Base-by-base conservation (phyloP, 2,113 vertebrate genomes). In the Lycocorax pyrrhopterus region DNA sequence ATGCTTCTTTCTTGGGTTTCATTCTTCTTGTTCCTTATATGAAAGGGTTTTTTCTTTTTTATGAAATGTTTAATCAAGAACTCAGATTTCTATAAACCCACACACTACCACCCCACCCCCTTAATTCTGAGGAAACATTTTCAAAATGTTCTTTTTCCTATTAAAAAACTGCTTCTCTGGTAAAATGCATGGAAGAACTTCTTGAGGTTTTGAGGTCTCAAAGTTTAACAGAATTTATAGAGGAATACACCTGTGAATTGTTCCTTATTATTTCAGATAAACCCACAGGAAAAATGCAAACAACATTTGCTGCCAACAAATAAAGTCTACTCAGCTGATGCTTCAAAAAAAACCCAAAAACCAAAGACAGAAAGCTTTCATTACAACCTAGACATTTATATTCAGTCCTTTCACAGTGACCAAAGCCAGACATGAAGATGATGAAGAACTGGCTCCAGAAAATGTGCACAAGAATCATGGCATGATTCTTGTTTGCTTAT, bases 21-120 rank as follows among this genome's bases (percentile, higher is more conserved):
- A 43, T 46, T 78, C 78, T 29, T 63, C 8, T 41, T 66, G 19
- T 20, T 72, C 32, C 12, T 77, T 55, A 41, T 69, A 56, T 73
- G 35, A 66, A 81, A n/a, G 3, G 1, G 5, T 11, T 41, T 5
- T 72, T 49, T 58, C n/a, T 84, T 16, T 84, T 47, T 66, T 5
- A 52, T 74, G 7, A 87, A 75, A 59, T 66, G 69, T 56, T 64
- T 89, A 49, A 64, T 47, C 11, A 80, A 73, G 74, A 68, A 4
- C 4, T 69, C 27, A 16, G 2, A 73, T 51, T 84, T 84, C n/a
- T 13, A 15, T 25, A 44, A 91, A 77, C 29, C 13, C 7, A 43
- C 25, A 35, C 13, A 10, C 25, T 4, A 4, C 6, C 1, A 35
- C 6, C 8, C 27, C 12, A 20, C 39, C 19, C 3, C 30, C 20